These are phyloP conservation scores for Drosophila kohkoa DNA, from an alignment of 1,140 invertebrate species.

Conservation along the genomic window DNA sequence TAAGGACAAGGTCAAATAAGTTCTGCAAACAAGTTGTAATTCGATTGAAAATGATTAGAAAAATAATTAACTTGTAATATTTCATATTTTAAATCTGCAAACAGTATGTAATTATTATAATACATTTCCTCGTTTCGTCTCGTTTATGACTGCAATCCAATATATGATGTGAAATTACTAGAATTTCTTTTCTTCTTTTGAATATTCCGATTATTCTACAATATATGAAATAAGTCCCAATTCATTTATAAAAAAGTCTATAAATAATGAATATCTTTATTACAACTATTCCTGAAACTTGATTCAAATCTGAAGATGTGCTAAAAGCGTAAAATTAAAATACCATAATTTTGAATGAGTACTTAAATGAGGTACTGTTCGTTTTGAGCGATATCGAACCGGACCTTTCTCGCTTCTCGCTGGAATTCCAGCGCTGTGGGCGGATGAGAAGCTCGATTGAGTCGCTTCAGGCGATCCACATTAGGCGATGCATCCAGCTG, in stretches of 20 bases:
- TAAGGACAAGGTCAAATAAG: slow-evolving; percentile 14
- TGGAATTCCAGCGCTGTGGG: slow-evolving; percentile 30
- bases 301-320: slow-evolving; percentile 3
- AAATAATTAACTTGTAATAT: too few relatives aligned
- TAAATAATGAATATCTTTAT: background rate
- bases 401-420: background rate
- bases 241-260: background rate
- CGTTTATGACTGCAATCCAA: too few relatives aligned
- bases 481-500: background rate
- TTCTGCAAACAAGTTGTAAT: background rate
- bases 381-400: slow-evolving; percentile 3
- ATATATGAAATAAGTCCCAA: too few relatives aligned
- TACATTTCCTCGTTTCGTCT: too few relatives aligned
- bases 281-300: background rate
- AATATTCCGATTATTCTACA: too few relatives aligned
- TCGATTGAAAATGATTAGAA: background rate
- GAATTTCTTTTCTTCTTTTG: too few relatives aligned
- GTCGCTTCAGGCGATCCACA: slow-evolving; percentile 34
- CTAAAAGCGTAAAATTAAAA: slow-evolving; percentile 15
- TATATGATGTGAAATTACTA: too few relatives aligned
- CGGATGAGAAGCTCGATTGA: slow-evolving; percentile 47
- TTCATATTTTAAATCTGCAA: too few relatives aligned
- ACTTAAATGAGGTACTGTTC: background rate
- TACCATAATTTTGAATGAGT: slow-evolving; percentile 29
- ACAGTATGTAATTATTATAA: too few relatives aligned